Base-by-base conservation (phyloP, 2,888 invertebrate species). In the Fabriciana adippe region DNA sequence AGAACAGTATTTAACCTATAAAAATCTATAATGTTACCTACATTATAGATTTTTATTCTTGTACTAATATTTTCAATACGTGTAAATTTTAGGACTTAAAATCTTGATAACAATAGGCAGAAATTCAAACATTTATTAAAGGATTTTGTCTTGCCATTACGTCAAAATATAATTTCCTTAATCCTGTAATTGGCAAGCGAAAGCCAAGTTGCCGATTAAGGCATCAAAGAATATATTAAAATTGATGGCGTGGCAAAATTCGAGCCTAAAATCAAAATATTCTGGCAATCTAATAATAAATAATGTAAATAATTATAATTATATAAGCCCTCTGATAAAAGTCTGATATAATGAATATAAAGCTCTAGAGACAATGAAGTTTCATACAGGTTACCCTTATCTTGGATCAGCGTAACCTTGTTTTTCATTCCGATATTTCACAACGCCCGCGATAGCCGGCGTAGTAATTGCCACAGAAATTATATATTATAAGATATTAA, bases 241-340 rank as follows among this genome's bases (percentile, higher is more conserved):
- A 63, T 63, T 63, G 54, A 63, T 63, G 63, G 45, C 47, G 26
- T 15, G 47, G 54, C 54, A 63, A 63, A 63, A 41, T 63, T 63
- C n/a, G n/a, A 63, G 63, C 55, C 54, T 63, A 47, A 55, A 53
- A 54, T 62, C 18, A n/a, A 62, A 62, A 54, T 31, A 47, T 63
- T 45, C 45, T 35, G 6, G 35, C 35, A 8, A 8, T 35, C 35
- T 41, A 41, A 41, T 41, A 11, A 35, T 35, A 11, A 35, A 41
- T 41, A 41, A 11, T 41, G 8, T 41, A 8, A 41, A 11, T 41
- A 41, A 41, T 11, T 41, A 8, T 41, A 41, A 41, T 41, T 41
- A 11, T 41, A 11, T 18, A 18, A 31, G 31, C n/a, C n/a, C 3
- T 31, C 31, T 55, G 55, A 55, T 55, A 55, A 55, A 55, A 31